Evolutionary conservation across 2,888 invertebrate genomes (phyloP).

Genomic region (Glomeris marginata): DNA sequence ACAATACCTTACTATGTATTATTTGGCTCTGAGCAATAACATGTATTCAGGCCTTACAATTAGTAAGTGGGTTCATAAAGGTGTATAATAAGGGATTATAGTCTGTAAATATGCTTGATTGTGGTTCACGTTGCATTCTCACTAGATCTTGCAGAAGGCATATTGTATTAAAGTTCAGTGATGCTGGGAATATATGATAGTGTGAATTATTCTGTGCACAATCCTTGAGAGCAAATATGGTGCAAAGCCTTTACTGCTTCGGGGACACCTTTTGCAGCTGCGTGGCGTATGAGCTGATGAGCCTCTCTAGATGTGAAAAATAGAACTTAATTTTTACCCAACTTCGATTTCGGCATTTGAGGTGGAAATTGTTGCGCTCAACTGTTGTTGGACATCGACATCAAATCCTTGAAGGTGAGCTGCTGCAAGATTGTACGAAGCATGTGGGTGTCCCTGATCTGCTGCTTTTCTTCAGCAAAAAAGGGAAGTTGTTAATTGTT

Average conservation of each 20-base stretch:
- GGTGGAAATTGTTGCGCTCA: conserved; percentile 11
- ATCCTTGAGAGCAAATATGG: conserved; percentile 15
- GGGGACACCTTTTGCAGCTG: conserved; percentile 17
- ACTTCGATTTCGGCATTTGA: neutral
- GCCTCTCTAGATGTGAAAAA: conserved; percentile 16
- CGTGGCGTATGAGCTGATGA: conserved; percentile 18
- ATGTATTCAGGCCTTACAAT: no score
- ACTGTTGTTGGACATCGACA: conserved; percentile 31
- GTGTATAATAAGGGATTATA: no score
- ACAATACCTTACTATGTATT: no score
- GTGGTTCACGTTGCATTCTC: no score
- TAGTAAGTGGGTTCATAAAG: no score
- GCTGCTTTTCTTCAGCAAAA: conserved; percentile 32
- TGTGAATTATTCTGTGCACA: conserved; percentile 16
- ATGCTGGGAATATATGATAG: no score
- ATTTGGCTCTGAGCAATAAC: no score
- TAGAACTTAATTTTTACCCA: no score
- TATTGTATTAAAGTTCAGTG: neutral
- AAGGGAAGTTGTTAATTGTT: no score
- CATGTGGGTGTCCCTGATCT: conserved; percentile 36
- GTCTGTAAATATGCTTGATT: no score
- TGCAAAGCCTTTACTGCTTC: conserved; percentile 17
- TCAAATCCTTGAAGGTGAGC: conserved; percentile 35
- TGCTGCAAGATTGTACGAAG: conserved; percentile 37
- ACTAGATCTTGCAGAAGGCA: neutral